Evolutionary conservation across 2,888 invertebrate species (phyloP).

Genomic region (Nysson spinosus): DNA sequence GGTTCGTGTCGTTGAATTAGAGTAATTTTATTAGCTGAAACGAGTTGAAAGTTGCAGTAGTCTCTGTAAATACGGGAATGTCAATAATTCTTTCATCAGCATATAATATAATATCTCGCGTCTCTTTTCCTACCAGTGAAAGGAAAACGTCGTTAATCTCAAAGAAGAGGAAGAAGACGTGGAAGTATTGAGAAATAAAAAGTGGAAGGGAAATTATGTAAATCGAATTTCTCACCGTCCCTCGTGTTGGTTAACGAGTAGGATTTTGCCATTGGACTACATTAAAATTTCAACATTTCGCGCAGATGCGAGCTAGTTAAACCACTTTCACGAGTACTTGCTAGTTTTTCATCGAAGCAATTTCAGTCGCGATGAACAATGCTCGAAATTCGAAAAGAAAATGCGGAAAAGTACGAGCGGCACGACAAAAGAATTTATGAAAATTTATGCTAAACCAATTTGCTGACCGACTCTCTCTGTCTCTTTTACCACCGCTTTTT

Average conservation of each 20-base stretch:
- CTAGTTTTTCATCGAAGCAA: conserved; percentile 19
- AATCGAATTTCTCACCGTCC: not conserved
- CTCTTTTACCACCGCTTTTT: conserved; percentile 10
- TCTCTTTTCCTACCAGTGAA: too few species aligned
- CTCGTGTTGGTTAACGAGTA: conserved; percentile 21
- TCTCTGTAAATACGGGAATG: too few species aligned
- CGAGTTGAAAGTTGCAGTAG: too few species aligned
- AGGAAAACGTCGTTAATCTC: too few species aligned
- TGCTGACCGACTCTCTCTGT: conserved; percentile 13
- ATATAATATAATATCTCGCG: too few species aligned
- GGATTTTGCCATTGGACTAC: conserved; percentile 9
- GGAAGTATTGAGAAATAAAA: conserved; percentile 1
- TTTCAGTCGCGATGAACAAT: conserved; percentile 2
- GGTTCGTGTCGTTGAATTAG: too few species aligned
- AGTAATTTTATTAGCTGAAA: too few species aligned
- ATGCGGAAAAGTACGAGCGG: not conserved
- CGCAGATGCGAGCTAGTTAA: conserved; percentile 7
- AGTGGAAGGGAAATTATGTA: conserved; percentile 2
- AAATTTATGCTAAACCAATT: conserved; percentile 34
- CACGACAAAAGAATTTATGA: conserved; percentile 26
- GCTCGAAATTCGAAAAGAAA: conserved; percentile 4
- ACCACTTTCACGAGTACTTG: not conserved
- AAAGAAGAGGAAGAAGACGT: too few species aligned
- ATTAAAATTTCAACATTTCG: conserved; percentile 16
- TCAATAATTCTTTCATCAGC: too few species aligned